A percentile compares a stretch with the other conserved stretches of the same genome.
phyloP scores from a whole-genome alignment of 2,888 invertebrate species.

The Operophtera brumata region DNA sequence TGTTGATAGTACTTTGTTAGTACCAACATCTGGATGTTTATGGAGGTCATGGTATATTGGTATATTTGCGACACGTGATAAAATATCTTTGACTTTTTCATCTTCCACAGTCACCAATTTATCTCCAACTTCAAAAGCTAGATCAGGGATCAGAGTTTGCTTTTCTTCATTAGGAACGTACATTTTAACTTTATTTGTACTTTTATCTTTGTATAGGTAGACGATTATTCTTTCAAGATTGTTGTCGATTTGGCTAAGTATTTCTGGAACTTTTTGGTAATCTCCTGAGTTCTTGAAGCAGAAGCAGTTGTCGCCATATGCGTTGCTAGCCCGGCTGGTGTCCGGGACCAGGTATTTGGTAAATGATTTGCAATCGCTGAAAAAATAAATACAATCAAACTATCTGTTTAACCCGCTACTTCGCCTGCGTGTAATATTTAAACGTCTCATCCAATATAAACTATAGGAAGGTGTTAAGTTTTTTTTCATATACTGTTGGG shows the following conservation, averaged over 20 bases:
- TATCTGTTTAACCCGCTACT: too few species aligned
- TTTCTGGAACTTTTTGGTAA: slow-evolving; percentile 31
- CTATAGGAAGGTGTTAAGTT: too few species aligned
- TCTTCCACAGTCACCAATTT: slow-evolving; percentile 22
- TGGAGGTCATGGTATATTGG: not conserved
- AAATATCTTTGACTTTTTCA: slow-evolving; percentile 28
- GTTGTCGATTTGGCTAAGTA: slow-evolving; percentile 29
- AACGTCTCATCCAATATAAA: too few species aligned
- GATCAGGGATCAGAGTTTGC: slow-evolving; percentile 55
- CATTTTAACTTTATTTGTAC: slow-evolving; percentile 38
- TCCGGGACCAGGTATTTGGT: not conserved
- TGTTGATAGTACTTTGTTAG: not conserved
- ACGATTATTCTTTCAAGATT: slow-evolving; percentile 52
- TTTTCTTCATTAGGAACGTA: slow-evolving; percentile 50
- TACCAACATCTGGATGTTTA: not conserved
- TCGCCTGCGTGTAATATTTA: too few species aligned
- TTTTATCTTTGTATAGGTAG: slow-evolving; percentile 47
- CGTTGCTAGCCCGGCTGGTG: not conserved
- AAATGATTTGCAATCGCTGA: slow-evolving; percentile 5
- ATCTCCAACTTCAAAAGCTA: slow-evolving; percentile 44
- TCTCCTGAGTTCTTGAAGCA: slow-evolving; percentile 35
- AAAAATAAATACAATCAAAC: not conserved
- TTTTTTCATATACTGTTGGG: too few species aligned
- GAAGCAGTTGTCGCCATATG: slow-evolving; percentile 34
- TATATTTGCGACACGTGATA: slow-evolving; percentile 6